A percentile compares a stretch with the other conserved stretches of the same genome.
Evolutionary conservation across 1,140 invertebrate species (phyloP).

Genomic region (Drosophila hydei): DNA sequence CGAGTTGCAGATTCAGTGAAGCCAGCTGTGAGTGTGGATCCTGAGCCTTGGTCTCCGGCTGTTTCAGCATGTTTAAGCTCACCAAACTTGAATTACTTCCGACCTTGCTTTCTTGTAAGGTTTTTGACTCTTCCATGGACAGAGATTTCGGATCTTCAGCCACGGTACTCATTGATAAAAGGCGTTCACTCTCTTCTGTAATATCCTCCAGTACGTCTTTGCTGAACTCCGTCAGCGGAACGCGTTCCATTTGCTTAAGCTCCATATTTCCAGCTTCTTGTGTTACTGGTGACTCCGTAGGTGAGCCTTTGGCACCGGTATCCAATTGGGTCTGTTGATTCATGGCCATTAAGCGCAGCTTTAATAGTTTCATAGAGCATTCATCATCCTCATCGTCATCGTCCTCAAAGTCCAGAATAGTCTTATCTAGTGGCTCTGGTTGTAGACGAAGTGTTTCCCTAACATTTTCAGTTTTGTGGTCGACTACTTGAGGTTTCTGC

Average conservation of each 20-base stretch:
- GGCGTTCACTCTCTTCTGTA: conserved; percentile 78
- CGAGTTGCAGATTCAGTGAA: conserved; percentile 84
- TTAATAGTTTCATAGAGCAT: conserved; percentile 66
- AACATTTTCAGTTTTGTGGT: conserved; percentile 38
- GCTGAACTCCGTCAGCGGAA: conserved; percentile 66
- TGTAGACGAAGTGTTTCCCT: conserved; percentile 49
- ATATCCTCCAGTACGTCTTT: conserved; percentile 82
- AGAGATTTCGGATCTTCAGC: conserved; percentile 69
- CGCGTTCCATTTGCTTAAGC: conserved; percentile 76
- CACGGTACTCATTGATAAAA: conserved; percentile 67
- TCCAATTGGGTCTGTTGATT: conserved; percentile 49
- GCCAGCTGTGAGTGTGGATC: conserved; percentile 83
- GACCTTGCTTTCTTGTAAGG: conserved; percentile 27
- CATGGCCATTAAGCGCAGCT: conserved; percentile 71
- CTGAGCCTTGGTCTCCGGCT: conserved; percentile 76
- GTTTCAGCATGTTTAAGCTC: conserved; percentile 72
- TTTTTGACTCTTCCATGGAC: conserved; percentile 68
- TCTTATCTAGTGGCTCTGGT: conserved; percentile 49
- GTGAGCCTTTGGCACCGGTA: conserved; percentile 48
- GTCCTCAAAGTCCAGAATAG: neutral
- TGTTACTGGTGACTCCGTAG: conserved; percentile 44
- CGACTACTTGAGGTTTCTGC: conserved; percentile 44
- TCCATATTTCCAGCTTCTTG: conserved; percentile 29
- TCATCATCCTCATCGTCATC: conserved; percentile 62
- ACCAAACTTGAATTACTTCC: conserved; percentile 59